Evolutionary conservation across 1,140 invertebrate genomes (phyloP), one percentile per base, ranked within the genome.

Genomic region (Carposina sasakii): DNA sequence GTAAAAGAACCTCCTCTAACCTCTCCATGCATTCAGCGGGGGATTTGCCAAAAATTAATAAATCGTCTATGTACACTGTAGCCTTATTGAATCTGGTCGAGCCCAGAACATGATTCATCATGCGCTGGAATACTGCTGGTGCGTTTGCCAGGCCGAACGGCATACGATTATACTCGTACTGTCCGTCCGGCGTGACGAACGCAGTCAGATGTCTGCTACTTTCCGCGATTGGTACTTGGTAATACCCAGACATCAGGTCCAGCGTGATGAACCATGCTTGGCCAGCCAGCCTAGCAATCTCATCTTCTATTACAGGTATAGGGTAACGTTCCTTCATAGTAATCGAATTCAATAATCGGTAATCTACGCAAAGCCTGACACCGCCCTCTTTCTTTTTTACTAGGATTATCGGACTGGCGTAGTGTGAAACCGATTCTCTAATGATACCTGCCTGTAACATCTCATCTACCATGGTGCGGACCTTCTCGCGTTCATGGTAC

Each of bases 221-320:
- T 22, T 20, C 5, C 22, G 17, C 36, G 19, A 39, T 39, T 15
- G 36, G 36, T 10, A 39, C 22, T 20, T 39, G 36, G 10, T 39
- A 39, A 20, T 39, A 39, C 1, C 36, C 36, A 3, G 36, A 39
- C 5, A 9, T 47, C 2, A 81, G 28, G 54, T 87, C 79, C 1
- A 87, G 17, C 2, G 4, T 36, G 15, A 13, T 41, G 49, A 44
- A 54, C 44, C 26, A 60, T 34, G 42, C 48, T 43, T 30, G 46
- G 12, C 42, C 46, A n/a, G 19, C 16, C n/a, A 60, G 42, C 10
- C 47, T 22, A 48, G 82, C 67, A 6, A 89, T 54, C 10, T 58
- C 58, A 22, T 86, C 81, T 15, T 84, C 74, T 13, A 87, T 85
- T 3, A 71, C 30, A 1, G 86, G 87, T 4, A 89, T 41, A 0